Percentiles rank a stretch among this genome's conserved stretches.
phyloP scores from a whole-genome alignment of 37 sponge, comb jelly and placozoan species.

The Beroe forskalii region DNA sequence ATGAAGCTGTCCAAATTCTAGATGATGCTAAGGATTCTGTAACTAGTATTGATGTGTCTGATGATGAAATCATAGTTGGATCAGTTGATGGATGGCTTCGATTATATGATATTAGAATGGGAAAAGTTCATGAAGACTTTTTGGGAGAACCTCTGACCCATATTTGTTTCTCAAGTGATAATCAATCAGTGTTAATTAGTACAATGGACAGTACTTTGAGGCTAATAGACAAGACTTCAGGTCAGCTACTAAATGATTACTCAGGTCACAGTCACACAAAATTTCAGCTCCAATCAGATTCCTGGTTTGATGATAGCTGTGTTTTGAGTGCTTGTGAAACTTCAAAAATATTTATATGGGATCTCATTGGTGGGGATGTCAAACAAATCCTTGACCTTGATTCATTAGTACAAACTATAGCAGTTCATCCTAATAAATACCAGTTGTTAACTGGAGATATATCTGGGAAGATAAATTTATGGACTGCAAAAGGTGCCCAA shows the following conservation, averaged over 20 bases:
- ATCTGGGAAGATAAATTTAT: neutral
- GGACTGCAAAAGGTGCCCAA: neutral
- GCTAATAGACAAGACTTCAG: slow-evolving; percentile 4
- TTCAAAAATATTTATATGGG: slow-evolving; percentile 36
- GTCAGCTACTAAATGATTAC: slow-evolving; percentile 40
- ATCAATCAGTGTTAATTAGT: neutral
- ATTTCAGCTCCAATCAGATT: slow-evolving; percentile 24
- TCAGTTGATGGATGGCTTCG: slow-evolving; percentile 46
- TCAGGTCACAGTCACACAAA: slow-evolving; percentile 31
- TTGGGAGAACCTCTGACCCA: slow-evolving; percentile 24
- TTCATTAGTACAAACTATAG: neutral
- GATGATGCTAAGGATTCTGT: slow-evolving; percentile 60
- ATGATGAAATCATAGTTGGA: slow-evolving; percentile 43
- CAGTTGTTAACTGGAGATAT: slow-evolving; percentile 11
- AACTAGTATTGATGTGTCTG: slow-evolving; percentile 30
- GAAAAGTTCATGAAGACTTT: slow-evolving; percentile 62
- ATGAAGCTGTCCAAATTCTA: slow-evolving; percentile 50
- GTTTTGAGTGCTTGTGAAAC: slow-evolving; percentile 39
- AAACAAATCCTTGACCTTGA: neutral
- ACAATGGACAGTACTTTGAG: slow-evolving; percentile 21
- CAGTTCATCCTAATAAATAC: neutral
- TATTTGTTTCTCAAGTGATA: slow-evolving; percentile 10
- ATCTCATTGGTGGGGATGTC: slow-evolving; percentile 23
- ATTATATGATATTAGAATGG: slow-evolving; percentile 48
- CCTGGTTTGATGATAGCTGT: slow-evolving; percentile 48